Evolutionary conservation across 1,140 invertebrate genomes (phyloP), one percentile per base, ranked within the genome.

Genomic region (Bicyclus anynana): DNA sequence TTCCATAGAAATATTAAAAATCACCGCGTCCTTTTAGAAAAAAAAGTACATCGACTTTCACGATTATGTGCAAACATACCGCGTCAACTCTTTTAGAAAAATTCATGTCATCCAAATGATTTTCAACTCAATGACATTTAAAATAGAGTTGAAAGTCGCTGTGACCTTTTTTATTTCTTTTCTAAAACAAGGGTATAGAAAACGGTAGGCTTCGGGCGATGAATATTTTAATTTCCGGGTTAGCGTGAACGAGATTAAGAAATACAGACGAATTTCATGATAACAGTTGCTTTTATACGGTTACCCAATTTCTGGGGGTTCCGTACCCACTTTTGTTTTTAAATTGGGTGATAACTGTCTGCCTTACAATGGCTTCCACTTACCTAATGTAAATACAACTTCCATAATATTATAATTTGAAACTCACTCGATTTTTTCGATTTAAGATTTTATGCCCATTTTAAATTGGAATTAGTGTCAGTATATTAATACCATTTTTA

Each of bases 161-260:
- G 14, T 7, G 9, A 10, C 5, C 6, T 33, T 4, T 7, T 20
- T 5, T 26, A 50, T 57, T 50, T 51, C 37, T 53, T 53, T 53
- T 40, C 51, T 59, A 49, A 59, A 59, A 59, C 57, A 59, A 56
- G 46, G 33, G 47, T 56, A 56, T 49, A 54, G 53, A 54, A 54
- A 54, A 48, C 20, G 44, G 51, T 59, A 53, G 44, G 44, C 53
- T 51, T 62, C 42, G 18, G 29, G 48, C 60, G 56, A 37, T 60
- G 53, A 67, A 65, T 64, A 61, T 64, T 68, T 68, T 65, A 68
- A 68, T 68, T 68, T 68, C 62, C 62, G 62, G 33, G 53, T 54
- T 59, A 59, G 42, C 47, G 57, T 63, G 53, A 59, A 67, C 65
- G 61, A 59, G 65, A 67, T 68, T 65, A 64, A 59, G 62, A 61